These are phyloP conservation scores for Actinia equina DNA, from an alignment of 64 coral and sea anemone genomes.

Conservation along the genomic window DNA sequence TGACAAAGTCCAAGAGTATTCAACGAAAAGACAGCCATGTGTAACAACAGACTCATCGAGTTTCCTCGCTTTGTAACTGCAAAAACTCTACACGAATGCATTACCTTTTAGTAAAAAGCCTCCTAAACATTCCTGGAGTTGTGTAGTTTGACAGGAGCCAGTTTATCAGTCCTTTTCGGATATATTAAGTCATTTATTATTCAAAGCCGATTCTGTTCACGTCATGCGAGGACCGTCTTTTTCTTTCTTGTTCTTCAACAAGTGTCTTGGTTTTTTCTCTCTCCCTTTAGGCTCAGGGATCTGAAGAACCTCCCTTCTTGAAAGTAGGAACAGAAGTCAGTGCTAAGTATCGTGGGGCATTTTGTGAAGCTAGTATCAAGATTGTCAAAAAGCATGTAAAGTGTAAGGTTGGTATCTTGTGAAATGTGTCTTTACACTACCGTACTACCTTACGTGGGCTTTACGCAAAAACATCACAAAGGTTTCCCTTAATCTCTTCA, in stretches of 20 bases:
- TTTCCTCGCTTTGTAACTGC: neutral
- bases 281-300: conserved; percentile 76
- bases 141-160: conserved; percentile 27
- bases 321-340: conserved; percentile 97
- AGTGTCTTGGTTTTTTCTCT: conserved; percentile 43
- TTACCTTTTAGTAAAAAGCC: neutral
- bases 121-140: neutral
- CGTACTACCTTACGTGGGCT: neutral
- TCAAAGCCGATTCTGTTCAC: conserved; percentile 91
- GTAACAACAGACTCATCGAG: neutral
- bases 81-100: neutral
- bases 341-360: conserved; percentile 99
- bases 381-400: conserved; percentile 97
- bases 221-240: conserved; percentile 61
- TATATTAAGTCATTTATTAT: conserved; percentile 89
- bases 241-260: conserved; percentile 51
- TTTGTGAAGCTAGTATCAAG: conserved; percentile 99
- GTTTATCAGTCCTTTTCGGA: conserved; percentile 16
- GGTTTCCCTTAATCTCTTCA: neutral
- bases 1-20: conserved; percentile 36
- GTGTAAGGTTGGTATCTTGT: conserved; percentile 76
- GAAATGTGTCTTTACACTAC: neutral
- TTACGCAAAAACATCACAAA: conserved; percentile 5
- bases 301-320: conserved; percentile 94
- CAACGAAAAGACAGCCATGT: conserved; percentile 22